Evolutionary conservation across 2,888 invertebrate genomes (phyloP), one percentile per base, ranked within the genome.

Genomic region (Gandaritis pyraliata): DNA sequence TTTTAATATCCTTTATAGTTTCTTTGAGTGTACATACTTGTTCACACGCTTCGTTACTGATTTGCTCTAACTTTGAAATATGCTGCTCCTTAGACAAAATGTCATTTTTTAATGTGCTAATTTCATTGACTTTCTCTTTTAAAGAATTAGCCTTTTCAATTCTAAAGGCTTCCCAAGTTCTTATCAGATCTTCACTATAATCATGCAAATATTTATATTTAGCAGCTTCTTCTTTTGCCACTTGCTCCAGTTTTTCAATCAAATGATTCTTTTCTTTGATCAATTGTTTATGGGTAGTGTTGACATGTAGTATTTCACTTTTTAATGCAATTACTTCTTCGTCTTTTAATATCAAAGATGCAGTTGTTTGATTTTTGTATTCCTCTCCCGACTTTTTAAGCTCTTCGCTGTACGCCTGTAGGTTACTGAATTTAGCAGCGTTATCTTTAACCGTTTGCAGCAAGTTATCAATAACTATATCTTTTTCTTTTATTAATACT

Each of bases 401-500:
- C 45, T 74, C 70, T 64, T 82, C 81, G 36, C 74, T 78, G 45
- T 81, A 72, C 60, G 73, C 72, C 39, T 73, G 71, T 12, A 82
- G 52, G 2, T 72, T 67, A 58, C 80, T 78, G 18, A 82, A 59
- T 38, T 78, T 70, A 23, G 60, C 62, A 29, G 61, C 68, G 16
- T 72, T 65, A 29, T 65, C 60, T 70, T 77, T 79, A 13, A 83
- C 43, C 46, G 75, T 73, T 46, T 73, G 68, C 67, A 85, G 81
- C 12, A 86, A 61, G 36, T 70, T 73, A 55, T 81, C 78, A 45
- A 86, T 81, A 10, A 80, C 62, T 33, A 59, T 64, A 55, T 83
- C 78, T 61, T 85, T 85, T 60, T 83, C 83, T 69, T 80, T 82
- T 7, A 82, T 45, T 36, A 78, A 48, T 3, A 75, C 49, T 71